Evolutionary conservation across 2,113 vertebrate species (phyloP).

Genomic region (Periophthalmus modestus): DNA sequence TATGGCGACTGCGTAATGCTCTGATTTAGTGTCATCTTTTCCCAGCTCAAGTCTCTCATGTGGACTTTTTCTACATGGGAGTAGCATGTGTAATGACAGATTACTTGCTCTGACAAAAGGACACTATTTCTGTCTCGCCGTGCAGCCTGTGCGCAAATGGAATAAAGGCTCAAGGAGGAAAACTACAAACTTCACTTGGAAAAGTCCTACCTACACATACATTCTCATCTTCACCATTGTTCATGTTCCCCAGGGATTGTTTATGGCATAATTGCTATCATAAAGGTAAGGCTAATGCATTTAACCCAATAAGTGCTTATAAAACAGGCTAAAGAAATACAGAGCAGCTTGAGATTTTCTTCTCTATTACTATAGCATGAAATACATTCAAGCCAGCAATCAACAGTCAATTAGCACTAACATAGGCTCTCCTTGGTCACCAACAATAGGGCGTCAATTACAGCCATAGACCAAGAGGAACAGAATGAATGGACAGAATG

Average conservation of each 20-base stretch:
- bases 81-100: slow-evolving; percentile 11
- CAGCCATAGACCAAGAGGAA: not conserved
- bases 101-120: slow-evolving; percentile 33
- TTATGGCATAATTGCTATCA: slow-evolving; percentile 4
- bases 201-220: slow-evolving; percentile 47
- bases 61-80: not conserved
- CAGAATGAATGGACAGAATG: not conserved
- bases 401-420: slow-evolving; percentile 33
- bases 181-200: slow-evolving; percentile 48
- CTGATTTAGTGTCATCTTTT: slow-evolving; percentile 7
- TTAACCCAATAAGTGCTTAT: not conserved
- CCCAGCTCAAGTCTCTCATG: not conserved
- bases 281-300: slow-evolving; percentile 34
- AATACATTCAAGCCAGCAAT: slow-evolving; percentile 28
- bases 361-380: not conserved
- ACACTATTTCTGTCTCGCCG: slow-evolving; percentile 26
- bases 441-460: slow-evolving; percentile 42
- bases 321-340: slow-evolving; percentile 2
- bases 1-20: slow-evolving; percentile 39
- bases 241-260: not conserved
- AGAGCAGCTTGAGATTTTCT: not conserved
- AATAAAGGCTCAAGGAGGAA: slow-evolving; percentile 35
- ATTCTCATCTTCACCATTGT: slow-evolving; percentile 16
- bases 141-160: slow-evolving; percentile 32
- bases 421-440: slow-evolving; percentile 23